Percentiles rank a stretch among this genome's conserved stretches.
These are phyloP conservation scores for Lutraria rhynchaena DNA, from an alignment of 1,140 invertebrate species.

Conservation along the genomic window DNA sequence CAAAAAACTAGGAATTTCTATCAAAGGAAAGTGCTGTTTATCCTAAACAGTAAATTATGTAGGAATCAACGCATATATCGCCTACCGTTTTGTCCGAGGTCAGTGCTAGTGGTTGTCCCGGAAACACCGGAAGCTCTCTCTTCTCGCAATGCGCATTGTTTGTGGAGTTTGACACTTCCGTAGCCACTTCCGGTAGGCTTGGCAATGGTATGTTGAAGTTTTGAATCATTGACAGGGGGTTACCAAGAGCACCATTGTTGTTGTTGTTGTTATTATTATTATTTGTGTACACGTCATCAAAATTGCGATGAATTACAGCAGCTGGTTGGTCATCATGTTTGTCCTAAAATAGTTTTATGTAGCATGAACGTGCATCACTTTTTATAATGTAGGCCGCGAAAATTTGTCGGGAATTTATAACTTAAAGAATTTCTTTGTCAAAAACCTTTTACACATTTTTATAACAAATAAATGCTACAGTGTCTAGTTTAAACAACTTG, in stretches of 20 bases:
- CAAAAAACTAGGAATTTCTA: too few relatives aligned
- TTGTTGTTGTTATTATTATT: neutral
- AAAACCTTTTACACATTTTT: too few relatives aligned
- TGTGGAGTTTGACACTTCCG: neutral
- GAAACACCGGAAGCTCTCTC: slow-evolving; percentile 22
- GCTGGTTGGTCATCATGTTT: slow-evolving; percentile 28
- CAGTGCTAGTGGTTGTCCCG: neutral
- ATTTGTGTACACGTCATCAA: slow-evolving; percentile 50
- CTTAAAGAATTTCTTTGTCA: too few relatives aligned
- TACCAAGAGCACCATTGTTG: slow-evolving; percentile 13
- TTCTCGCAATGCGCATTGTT: neutral
- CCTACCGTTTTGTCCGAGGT: neutral
- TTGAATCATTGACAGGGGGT: slow-evolving; percentile 40
- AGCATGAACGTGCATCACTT: too few relatives aligned
- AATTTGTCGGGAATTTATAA: too few relatives aligned
- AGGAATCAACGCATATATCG: too few relatives aligned
- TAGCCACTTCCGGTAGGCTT: slow-evolving; percentile 22
- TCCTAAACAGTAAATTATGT: too few relatives aligned
- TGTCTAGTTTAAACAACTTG: too few relatives aligned
- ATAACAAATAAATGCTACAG: too few relatives aligned
- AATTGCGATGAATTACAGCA: slow-evolving; percentile 52
- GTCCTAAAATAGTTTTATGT: slow-evolving; percentile 6
- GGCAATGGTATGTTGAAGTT: slow-evolving; percentile 49
- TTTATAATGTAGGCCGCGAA: too few relatives aligned
- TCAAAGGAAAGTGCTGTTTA: too few relatives aligned